Base-by-base conservation (phyloP, 2,113 vertebrate species). In the Eubucco bourcierii region DNA sequence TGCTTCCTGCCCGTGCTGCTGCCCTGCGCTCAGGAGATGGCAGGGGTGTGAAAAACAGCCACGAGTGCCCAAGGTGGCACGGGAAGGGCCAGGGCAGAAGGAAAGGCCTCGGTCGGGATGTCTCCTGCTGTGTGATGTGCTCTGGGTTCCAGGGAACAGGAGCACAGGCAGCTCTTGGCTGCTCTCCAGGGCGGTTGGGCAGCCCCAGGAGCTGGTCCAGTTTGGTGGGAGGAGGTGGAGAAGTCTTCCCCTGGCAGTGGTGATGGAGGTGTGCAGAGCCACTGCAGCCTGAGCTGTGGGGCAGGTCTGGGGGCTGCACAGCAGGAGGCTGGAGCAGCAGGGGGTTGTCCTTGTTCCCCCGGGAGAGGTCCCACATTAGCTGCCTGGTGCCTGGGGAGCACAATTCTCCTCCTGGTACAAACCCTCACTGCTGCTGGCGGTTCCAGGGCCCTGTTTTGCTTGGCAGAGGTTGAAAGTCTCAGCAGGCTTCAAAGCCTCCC, bases 31-130 rank as follows among this genome's bases (percentile, higher is more conserved):
- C n/a, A 44, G 11, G 52, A 29, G 78, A 39, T 5, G 3, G 9
- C 33, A 6, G 39, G 0, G 3, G 8, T 0, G 1, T 21, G 75
- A 23, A 34, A 29, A 66, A 13, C 16, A 25, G 4, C 4, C 1
- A 2, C 1, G 3, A 56, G 47, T 5, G 7, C 33, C 44, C 3
- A 3, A 47, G 52, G n/a, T 31, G 56, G 56, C 0, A 3, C 5
- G 16, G 21, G 15, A 28, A 53, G 58, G 46, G 20, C 59, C 59
- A 10, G 77, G 68, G 64, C 17, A 50, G 81, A 47, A 8, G 6
- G 90, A 18, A 80, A 10, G 14, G 1, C 24, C 25, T 65, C 1
- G 46, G 24, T 12, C 37, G 2, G 9, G 15, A 10, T 33, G 31
- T 28, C 10, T 64, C 67, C 52, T 75, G 76, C 39, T 33, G 39